Conservation (phyloP, 2,113 vertebrate genomes). For the Tauraco erythrolophus region DNA sequence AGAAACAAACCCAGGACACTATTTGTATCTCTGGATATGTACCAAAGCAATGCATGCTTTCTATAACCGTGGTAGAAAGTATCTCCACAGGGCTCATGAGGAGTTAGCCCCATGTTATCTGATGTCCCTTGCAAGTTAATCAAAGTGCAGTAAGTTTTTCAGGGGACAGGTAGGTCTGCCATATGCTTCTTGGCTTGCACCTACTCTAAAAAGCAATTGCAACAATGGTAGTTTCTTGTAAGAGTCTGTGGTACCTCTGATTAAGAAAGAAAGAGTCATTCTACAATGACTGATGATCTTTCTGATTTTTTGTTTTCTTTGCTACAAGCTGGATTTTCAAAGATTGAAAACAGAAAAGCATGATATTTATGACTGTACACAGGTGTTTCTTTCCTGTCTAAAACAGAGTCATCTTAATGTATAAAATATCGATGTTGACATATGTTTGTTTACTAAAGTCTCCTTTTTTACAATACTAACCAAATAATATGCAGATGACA, state of each 20-base stretch:
- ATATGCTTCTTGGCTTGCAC: neutral
- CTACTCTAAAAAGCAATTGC: neutral
- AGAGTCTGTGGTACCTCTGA: neutral
- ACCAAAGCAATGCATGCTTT: neutral
- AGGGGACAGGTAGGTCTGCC: neutral
- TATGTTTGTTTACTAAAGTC: neutral
- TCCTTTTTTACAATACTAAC: neutral
- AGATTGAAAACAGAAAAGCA: neutral
- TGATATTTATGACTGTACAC: neutral
- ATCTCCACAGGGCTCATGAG: neutral
- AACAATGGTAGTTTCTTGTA: neutral
- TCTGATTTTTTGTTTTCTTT: neutral
- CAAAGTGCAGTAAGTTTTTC: neutral
- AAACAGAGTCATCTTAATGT: neutral
- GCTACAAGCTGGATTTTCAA: neutral
- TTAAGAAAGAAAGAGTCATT: neutral
- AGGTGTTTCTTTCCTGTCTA: neutral
- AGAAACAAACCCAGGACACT: neutral
- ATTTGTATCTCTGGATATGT: neutral
- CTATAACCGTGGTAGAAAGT: neutral
- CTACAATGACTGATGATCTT: neutral
- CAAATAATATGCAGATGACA: neutral
- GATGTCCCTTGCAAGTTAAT: neutral
- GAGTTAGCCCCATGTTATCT: neutral
- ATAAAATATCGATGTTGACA: neutral